Evolutionary conservation across 2,113 vertebrate genomes (phyloP), one percentile per base, ranked within the genome.

Genomic region (Marcusenius ussheri): DNA sequence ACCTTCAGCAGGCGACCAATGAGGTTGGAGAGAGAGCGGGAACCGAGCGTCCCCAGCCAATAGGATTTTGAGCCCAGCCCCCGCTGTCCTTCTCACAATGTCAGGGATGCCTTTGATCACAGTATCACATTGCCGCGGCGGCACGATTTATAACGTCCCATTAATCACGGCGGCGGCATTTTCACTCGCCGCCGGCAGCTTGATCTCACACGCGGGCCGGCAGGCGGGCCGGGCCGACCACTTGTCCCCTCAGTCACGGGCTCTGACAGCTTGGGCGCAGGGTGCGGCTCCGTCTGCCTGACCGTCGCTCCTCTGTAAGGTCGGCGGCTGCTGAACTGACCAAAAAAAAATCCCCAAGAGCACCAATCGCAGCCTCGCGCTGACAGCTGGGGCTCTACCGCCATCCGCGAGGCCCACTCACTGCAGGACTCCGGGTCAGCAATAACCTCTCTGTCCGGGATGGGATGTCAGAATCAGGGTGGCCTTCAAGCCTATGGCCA

Each of bases 91-190:
- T 90, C 77, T 91, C 92, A 91, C 93, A 91, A 93, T 93, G 92
- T 93, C 93, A 94, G 92, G 90, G 91, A 92, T 94, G 92, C 91
- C 91, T 95, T 95, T 95, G 94, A 95, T 95, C 94, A 92, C 93
- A 93, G 94, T 94, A 93, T 95, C 93, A 91, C 93, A 94, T 93
- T 94, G 93, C 90, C 94, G 93, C 94, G 92, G 92, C 53, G 86
- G 90, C 93, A 93, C 92, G 92, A 92, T 94, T 94, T 91, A 94
- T 94, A 91, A 93, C 93, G 93, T 93, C 92, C 93, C 94, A 93
- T 92, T 93, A 94, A 95, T 92, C 92, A 93, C 91, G 89, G 94
- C 92, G 93, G 94, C 92, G 92, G 93, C 93, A 91, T 91, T 35
- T 88, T 91, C 93, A 88, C 90, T 91, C 56, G 53, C 91, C 91